Base-by-base conservation (phyloP, 2,113 vertebrate species). In the Chitala chitala region DNA sequence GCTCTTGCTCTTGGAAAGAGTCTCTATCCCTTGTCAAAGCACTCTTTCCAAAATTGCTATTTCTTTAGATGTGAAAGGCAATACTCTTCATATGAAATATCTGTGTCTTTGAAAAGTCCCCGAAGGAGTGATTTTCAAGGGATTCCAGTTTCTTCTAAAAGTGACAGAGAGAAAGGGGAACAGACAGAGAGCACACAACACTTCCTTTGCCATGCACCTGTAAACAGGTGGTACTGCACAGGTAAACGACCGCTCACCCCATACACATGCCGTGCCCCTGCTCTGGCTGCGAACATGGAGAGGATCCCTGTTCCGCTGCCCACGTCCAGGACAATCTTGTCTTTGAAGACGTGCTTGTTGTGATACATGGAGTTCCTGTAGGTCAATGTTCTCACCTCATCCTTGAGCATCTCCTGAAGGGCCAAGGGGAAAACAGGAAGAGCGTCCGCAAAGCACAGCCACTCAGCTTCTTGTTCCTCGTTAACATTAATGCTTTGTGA, bases 311-410 rank as follows among this genome's bases (percentile, higher is more conserved):
- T 99, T 36, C 97, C 96, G n/a, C 97, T 99, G 36, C 97, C 97
- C n/a, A 98, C 95, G 1, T 99, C 97, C 80, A 99, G 84, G 73
- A 99, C 95, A 36, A 95, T 89, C 81, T 97, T 98, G 86, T 98
- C 97, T 88, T 98, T 98, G 89, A 99, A 99, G 83, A 94, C 88
- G 2, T 99, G 97, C 77, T 99, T 98, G 87, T 99, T 99, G 88
- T 99, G 96, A 85, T 98, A 98, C 93, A 99, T 98, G 86, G 96
- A 91, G 84, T 98, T 99, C 78, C 97, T 92, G 86, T 99, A 99
- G 12, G 95, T 98, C 79, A 99, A 91, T 0, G 96, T 99, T 78
- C 97, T 91, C 59, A 99, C 94, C 81, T 99, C 97, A 22, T 98
- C 97, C 85, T 99, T 99, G 80, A 99, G 87, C 97, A 99, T 99